Base-by-base conservation (phyloP, 2,113 vertebrate species). In the Pristiophorus japonicus region DNA sequence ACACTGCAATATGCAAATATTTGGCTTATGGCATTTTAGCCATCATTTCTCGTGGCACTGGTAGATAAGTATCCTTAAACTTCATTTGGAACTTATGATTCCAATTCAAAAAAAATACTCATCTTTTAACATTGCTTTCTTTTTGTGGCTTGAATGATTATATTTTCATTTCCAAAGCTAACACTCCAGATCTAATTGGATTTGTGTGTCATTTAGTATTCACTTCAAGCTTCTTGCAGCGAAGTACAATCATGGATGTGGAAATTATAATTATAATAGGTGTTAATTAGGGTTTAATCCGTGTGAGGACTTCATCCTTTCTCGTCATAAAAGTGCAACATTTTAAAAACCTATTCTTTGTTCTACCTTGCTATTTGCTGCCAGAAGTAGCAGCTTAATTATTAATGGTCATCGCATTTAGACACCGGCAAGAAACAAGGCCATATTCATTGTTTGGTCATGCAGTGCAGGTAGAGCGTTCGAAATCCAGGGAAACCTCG, bases 1-100 rank as follows among this genome's bases (percentile, higher is more conserved):
- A 67, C 45, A 94, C 42, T 34, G 93, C 42, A 94, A 70, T 42
- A 94, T 94, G 65, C 93, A 94, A 94, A 94, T 94, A 70, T 94
- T 94, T 73, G 93, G 1, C 93, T 51, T 94, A 30, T 47, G 65
- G 66, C 30, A 73, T 73, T 70, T 94, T 70, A 51, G 47, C 93
- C 93, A 94, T 94, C 42, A 94, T 94, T 94, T 51, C 66, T 70
- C 42, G 27, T 73, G 24, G 42, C 38, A 73, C 22, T 94, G 63
- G 24, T 94, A 70, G 93, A 94, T 70, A 94, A 94, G 65, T 38
- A 94, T 66, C n/a, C n/a, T 67, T 94, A 67, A 94, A 94, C 67
- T 67, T 66, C 42, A 45, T 94, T 45, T 42, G 65, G 63, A 66
- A 2, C 18, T 66, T 94, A 67, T 94, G 42, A 94, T 45, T 67